Conservation (phyloP, 1,140 invertebrate genomes). For the Trichonephila inaurata region DNA sequence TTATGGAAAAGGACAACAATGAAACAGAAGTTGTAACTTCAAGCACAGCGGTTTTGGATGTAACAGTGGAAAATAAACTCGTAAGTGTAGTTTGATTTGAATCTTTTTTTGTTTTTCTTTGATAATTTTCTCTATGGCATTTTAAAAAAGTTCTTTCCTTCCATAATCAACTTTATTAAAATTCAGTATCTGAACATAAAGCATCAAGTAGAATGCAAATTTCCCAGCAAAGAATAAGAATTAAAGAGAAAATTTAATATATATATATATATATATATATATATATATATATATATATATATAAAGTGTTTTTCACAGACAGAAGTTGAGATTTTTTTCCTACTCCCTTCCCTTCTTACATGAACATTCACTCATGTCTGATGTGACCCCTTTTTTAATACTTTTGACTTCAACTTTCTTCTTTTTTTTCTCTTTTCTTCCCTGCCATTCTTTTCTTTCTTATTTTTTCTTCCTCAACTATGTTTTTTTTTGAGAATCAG, state of each 20-base stretch:
- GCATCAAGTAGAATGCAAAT: conserved; percentile 9
- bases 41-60: too few species aligned
- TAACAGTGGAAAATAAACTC: too few species aligned
- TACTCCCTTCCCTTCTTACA: background rate
- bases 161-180: too few species aligned
- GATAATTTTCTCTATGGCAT: too few species aligned
- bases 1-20: too few species aligned
- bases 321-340: conserved; percentile 35
- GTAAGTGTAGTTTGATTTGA: too few species aligned
- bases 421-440: background rate
- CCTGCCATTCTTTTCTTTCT: background rate
- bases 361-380: conserved; percentile 42
- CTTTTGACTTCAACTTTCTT: conserved; percentile 14
- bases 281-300: conserved; percentile 51
- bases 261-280: conserved; percentile 53
- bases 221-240: conserved; percentile 16
- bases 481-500: conserved; percentile 35
- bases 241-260: conserved; percentile 52
- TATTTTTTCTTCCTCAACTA: background rate
- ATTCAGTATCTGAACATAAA: too few species aligned
- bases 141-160: too few species aligned
- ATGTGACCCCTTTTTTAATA: background rate
- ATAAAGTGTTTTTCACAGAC: conserved; percentile 32
- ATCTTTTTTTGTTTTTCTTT: too few species aligned
- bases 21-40: too few species aligned